phyloP scores from a whole-genome alignment of 2,888 invertebrate species.

The Actias luna region DNA sequence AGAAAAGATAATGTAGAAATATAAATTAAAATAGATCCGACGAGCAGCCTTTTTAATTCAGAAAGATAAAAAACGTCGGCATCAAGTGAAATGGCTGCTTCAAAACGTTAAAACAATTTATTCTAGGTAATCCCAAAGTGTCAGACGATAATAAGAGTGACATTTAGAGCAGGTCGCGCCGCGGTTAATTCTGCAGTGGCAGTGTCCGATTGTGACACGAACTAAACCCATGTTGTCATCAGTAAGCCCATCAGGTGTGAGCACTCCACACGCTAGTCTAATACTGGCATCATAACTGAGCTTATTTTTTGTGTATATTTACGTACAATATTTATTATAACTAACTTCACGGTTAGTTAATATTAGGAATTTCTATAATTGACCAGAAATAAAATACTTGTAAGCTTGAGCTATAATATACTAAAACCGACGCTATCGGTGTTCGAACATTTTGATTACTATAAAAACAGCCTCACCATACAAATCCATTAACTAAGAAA shows the following conservation, averaged over 20 bases:
- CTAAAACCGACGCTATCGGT: constrained; percentile 28
- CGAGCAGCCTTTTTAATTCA: constrained; percentile 58
- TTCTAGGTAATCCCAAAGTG: constrained; percentile 77
- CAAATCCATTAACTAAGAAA: constrained; percentile 68
- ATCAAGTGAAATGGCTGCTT: constrained; percentile 63
- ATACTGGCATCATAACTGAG: constrained; percentile 40
- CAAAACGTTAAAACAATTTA: constrained; percentile 78
- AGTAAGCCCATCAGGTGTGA: constrained; percentile 75
- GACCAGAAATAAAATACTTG: constrained; percentile 34
- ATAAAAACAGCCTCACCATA: constrained; percentile 35
- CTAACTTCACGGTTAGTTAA: neutral
- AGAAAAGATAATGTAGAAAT: constrained; percentile 42
- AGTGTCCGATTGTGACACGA: constrained; percentile 73
- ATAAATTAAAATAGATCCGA: constrained; percentile 44
- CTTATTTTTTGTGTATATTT: constrained; percentile 10
- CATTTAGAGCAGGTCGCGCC: constrained; percentile 70
- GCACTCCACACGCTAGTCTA: constrained; percentile 47
- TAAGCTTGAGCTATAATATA: constrained; percentile 28
- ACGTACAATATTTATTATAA: neutral
- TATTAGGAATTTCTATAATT: neutral
- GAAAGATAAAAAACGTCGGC: constrained; percentile 68
- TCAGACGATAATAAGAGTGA: constrained; percentile 81
- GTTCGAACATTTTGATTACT: constrained; percentile 51
- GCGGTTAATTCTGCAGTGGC: constrained; percentile 76
- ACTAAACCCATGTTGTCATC: constrained; percentile 74